Conservation (phyloP, 2,113 vertebrate genomes). For the Lepisosteus osseus region DNA sequence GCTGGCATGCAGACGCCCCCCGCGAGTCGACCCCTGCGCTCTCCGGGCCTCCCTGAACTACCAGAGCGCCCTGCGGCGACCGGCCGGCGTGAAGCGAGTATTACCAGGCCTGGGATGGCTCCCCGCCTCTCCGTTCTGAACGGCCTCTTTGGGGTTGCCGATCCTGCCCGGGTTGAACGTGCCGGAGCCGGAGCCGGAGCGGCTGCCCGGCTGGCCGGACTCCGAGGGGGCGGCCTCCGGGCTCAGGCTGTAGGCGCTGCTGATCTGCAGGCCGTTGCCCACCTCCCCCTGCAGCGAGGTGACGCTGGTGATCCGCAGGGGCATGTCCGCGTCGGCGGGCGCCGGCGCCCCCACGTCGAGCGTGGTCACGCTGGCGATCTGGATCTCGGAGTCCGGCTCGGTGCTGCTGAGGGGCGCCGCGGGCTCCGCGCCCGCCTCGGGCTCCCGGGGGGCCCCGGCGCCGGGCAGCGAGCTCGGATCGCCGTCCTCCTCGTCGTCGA, state of each 20-base stretch:
- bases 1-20: too few species aligned
- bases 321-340: slow-evolving; percentile 70
- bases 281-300: slow-evolving; percentile 87
- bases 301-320: slow-evolving; percentile 95
- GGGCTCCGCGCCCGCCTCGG: background rate
- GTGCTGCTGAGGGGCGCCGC: slow-evolving; percentile 79
- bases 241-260: slow-evolving; percentile 85
- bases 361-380: slow-evolving; percentile 94
- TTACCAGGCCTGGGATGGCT: slow-evolving; percentile 88
- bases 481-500: slow-evolving; percentile 92
- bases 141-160: slow-evolving; percentile 76
- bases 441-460: slow-evolving; percentile 11
- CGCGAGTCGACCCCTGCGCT: too few species aligned
- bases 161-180: slow-evolving; percentile 94
- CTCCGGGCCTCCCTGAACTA: too few species aligned
- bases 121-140: slow-evolving; percentile 90
- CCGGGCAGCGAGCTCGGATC: slow-evolving; percentile 71
- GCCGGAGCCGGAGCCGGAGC: slow-evolving; percentile 71
- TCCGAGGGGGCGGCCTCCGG: slow-evolving; percentile 50
- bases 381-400: slow-evolving; percentile 94
- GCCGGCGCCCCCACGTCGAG: slow-evolving; percentile 69
- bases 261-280: slow-evolving; percentile 87
- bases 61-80: too few species aligned
- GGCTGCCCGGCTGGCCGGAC: slow-evolving; percentile 13
- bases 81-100: background rate